Evolutionary conservation across 2,888 invertebrate species (phyloP).

Genomic region (Philopedon plagiatum): DNA sequence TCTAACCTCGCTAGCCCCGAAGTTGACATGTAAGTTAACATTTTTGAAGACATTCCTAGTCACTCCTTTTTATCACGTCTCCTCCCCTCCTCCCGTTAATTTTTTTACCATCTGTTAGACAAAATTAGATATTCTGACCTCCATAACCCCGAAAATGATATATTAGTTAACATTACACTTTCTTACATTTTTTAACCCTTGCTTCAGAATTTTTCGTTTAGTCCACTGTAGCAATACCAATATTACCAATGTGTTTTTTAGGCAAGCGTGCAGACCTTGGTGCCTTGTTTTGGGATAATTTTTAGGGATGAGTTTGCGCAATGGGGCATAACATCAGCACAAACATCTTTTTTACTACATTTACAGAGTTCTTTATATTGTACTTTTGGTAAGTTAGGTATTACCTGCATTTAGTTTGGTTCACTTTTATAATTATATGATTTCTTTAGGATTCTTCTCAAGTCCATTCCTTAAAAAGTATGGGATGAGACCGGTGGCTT

Average conservation of each 20-base stretch:
- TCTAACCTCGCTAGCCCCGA: no score
- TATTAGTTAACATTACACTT: no score
- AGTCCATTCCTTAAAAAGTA: slow-evolving; percentile 68
- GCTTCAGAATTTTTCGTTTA: no score
- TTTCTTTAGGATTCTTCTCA: slow-evolving; percentile 64
- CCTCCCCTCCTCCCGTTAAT: no score
- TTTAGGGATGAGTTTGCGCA: slow-evolving; percentile 65
- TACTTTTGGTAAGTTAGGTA: slow-evolving; percentile 62
- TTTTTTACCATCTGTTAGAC: no score
- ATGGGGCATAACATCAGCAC: slow-evolving; percentile 65
- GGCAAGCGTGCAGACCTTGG: slow-evolving; percentile 65
- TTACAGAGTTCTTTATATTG: slow-evolving; percentile 67
- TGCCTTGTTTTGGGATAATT: slow-evolving; percentile 68
- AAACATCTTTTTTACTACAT: slow-evolving; percentile 68
- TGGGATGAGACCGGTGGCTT: slow-evolving; percentile 66
- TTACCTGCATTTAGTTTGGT: background rate
- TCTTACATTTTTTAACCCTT: no score
- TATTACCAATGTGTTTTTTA: slow-evolving; percentile 56
- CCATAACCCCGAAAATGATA: no score
- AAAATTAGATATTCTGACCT: no score
- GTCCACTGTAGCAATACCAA: no score
- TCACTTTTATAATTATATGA: background rate
- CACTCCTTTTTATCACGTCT: no score
- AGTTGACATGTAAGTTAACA: no score
- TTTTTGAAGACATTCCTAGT: no score